A percentile compares a stretch with the other conserved stretches of the same genome.
These are phyloP conservation scores for Amphipoea oculea DNA, from an alignment of 2,888 invertebrate species.

Conservation along the genomic window DNA sequence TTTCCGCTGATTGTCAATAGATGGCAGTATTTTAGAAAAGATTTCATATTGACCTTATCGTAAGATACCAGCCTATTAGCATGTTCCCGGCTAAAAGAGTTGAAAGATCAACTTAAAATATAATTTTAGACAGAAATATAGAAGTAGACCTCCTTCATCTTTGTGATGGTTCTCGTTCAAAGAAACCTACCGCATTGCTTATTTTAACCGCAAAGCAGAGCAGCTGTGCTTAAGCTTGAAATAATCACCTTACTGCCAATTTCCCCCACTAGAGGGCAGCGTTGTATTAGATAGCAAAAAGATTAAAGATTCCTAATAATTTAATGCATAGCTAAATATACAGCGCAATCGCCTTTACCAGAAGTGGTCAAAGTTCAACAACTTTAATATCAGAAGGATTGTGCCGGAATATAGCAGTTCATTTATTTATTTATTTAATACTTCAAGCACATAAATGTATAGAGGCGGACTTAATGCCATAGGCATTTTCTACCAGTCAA, in stretches of 20 bases:
- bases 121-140: background rate
- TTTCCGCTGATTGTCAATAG: constrained; percentile 27
- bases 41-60: background rate
- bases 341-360: background rate
- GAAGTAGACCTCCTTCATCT: background rate
- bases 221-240: background rate
- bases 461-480: no score
- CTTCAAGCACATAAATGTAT: no score
- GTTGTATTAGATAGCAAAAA: no score
- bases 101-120: background rate
- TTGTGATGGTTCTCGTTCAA: background rate
- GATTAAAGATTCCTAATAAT: background rate
- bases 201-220: background rate
- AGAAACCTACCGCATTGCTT: background rate
- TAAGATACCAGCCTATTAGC: background rate
- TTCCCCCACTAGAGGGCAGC: background rate
- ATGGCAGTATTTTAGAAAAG: constrained; percentile 37
- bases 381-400: background rate
- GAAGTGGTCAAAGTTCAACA: background rate
- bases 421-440: no score
- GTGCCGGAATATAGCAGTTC: background rate
- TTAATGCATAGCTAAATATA: background rate
- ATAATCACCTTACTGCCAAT: background rate
- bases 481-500: no score
- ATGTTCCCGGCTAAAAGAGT: background rate